Conservation (phyloP, 2,797 vertebrate species). For the Gallinago solitaria region DNA sequence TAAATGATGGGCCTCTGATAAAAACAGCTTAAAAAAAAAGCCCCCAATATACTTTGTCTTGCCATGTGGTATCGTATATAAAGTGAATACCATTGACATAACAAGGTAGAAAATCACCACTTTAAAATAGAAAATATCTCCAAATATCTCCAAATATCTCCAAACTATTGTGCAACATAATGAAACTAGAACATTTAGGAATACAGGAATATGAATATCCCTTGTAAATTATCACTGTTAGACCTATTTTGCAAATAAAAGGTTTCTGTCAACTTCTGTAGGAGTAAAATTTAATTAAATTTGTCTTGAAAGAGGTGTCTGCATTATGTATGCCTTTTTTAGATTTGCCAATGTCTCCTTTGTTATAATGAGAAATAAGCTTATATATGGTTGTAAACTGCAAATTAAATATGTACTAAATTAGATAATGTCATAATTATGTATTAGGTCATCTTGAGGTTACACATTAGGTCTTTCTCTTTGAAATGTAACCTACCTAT, state of each 20-base stretch:
- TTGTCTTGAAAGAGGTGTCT: background rate
- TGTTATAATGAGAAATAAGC: conserved; percentile 13
- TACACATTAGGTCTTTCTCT: background rate
- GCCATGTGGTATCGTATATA: background rate
- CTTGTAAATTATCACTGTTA: background rate
- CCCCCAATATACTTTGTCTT: background rate
- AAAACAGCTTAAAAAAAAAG: conserved; percentile 7
- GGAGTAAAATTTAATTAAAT: conserved; percentile 29
- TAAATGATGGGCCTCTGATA: background rate
- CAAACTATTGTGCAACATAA: background rate
- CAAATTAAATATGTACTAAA: conserved; percentile 25
- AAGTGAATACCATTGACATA: conserved; percentile 5
- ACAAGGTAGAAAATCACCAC: background rate
- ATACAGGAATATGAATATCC: background rate
- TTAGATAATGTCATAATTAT: background rate
- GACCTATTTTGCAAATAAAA: background rate
- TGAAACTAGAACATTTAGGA: background rate
- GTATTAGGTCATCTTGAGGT: background rate
- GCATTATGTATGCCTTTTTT: background rate
- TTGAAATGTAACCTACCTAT: background rate
- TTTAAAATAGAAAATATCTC: background rate
- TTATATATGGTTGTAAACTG: background rate
- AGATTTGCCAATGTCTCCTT: background rate
- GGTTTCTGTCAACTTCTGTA: background rate
- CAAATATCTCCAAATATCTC: background rate